These are phyloP conservation scores for Zoroaster sp. DNA, from an alignment of 53 echinoderm and acorn worm species.

Conservation along the genomic window DNA sequence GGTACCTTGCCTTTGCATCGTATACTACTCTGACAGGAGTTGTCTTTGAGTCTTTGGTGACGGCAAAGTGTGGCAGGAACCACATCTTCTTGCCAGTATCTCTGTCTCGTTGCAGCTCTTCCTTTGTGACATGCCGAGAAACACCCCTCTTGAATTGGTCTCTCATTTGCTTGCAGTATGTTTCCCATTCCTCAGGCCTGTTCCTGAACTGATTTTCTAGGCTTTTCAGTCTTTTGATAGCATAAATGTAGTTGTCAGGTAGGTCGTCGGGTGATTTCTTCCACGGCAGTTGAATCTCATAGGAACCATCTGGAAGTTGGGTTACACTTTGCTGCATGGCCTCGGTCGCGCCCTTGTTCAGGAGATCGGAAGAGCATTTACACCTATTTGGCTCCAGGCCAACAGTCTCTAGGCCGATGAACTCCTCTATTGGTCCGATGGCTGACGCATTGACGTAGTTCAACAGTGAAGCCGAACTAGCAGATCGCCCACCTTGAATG, in stretches of 20 bases:
- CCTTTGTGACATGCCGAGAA: constrained; percentile 33
- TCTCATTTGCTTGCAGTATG: constrained; percentile 68
- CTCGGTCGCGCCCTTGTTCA: constrained; percentile 47
- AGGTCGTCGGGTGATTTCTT: constrained; percentile 62
- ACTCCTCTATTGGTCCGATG: constrained; percentile 72
- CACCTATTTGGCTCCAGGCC: constrained; percentile 74
- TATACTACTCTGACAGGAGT: constrained; percentile 74
- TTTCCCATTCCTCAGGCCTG: constrained; percentile 46
- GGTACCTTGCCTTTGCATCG: constrained; percentile 58
- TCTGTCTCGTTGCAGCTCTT: constrained; percentile 45
- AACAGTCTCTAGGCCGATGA: constrained; percentile 65
- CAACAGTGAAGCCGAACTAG: constrained; percentile 20
- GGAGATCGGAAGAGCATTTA: constrained; percentile 41
- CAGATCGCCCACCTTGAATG: constrained; percentile 71
- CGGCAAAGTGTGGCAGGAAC: constrained; percentile 79
- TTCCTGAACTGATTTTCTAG: constrained; percentile 64
- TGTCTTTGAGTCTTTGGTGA: constrained; percentile 68
- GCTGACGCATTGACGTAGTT: constrained; percentile 80
- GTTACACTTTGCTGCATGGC: constrained; percentile 68
- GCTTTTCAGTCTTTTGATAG: constrained; percentile 56
- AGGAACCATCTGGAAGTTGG: constrained; percentile 64
- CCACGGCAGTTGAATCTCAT: constrained; percentile 73
- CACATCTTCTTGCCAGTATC: constrained; percentile 60
- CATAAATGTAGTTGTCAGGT: constrained; percentile 68
- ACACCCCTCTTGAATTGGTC: constrained; percentile 62